These are phyloP conservation scores for Astreopora myriophthalma DNA, from an alignment of 64 coral and sea anemone genomes.

Conservation along the genomic window DNA sequence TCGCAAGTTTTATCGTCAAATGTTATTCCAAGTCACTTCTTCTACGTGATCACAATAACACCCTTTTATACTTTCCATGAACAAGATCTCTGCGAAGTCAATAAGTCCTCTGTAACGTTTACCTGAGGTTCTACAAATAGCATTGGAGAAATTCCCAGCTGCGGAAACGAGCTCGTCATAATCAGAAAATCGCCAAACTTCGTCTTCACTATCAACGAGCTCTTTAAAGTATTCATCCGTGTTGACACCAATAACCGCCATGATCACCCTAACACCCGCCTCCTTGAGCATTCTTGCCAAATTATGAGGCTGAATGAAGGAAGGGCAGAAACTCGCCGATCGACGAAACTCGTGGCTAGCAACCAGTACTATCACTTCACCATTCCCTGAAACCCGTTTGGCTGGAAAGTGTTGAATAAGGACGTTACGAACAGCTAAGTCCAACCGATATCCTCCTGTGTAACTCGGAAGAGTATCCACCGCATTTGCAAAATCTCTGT, in stretches of 20 bases:
- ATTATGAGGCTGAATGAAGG: neutral
- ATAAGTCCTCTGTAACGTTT: too few species aligned
- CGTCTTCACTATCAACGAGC: neutral
- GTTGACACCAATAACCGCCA: neutral
- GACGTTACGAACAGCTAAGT: neutral
- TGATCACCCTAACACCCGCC: neutral
- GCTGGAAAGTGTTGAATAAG: neutral
- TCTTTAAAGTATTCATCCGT: neutral
- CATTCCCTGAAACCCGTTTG: neutral
- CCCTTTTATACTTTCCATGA: too few species aligned
- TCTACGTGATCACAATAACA: too few species aligned
- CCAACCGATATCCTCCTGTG: neutral
- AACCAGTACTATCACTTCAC: neutral
- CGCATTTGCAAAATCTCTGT: neutral
- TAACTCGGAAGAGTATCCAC: neutral
- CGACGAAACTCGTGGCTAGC: neutral
- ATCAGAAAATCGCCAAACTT: neutral
- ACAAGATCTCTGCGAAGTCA: too few species aligned
- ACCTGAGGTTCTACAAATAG: neutral
- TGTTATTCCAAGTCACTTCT: too few species aligned
- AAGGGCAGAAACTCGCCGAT: neutral
- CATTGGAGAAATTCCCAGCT: neutral
- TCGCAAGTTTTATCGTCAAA: too few species aligned
- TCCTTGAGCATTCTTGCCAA: neutral
- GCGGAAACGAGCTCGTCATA: neutral